Evolutionary conservation across 2,888 invertebrate genomes (phyloP).

Genomic region (Polymixis flavicincta): DNA sequence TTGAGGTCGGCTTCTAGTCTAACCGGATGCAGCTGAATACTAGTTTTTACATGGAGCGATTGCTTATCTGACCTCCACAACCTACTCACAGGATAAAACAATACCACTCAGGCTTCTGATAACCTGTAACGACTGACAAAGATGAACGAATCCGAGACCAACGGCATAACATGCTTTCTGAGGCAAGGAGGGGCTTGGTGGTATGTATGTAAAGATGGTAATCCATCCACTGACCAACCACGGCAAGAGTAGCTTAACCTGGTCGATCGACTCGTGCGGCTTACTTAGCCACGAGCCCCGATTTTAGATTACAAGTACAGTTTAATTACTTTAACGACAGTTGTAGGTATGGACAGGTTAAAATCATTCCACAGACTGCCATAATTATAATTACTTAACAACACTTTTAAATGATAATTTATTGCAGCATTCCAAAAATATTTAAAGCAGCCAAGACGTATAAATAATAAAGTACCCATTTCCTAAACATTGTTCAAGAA

Average conservation of each 20-base stretch:
- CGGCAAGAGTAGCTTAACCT: background rate
- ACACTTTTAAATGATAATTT: slow-evolving; percentile 22
- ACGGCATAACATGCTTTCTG: no score
- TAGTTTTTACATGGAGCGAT: no score
- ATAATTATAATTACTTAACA: slow-evolving; percentile 1
- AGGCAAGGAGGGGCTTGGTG: no score
- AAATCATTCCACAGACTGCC: slow-evolving; percentile 2
- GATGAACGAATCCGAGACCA: no score
- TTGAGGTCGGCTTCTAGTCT: no score
- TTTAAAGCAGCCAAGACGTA: slow-evolving; percentile 27
- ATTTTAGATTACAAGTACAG: background rate
- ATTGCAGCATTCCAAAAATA: slow-evolving; percentile 34
- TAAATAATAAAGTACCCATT: slow-evolving; percentile 59
- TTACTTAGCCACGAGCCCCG: no score
- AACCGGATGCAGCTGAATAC: no score
- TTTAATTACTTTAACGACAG: background rate
- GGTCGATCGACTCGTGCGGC: background rate
- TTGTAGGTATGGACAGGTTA: background rate
- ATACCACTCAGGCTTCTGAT: no score
- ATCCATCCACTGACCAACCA: background rate
- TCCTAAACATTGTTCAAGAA: slow-evolving; percentile 64
- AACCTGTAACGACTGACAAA: no score
- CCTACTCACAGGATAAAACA: no score
- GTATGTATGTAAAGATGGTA: no score
- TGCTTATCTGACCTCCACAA: no score